Evolutionary conservation across 2,113 vertebrate species (phyloP).

Genomic region (Sphyrna mokarran): DNA sequence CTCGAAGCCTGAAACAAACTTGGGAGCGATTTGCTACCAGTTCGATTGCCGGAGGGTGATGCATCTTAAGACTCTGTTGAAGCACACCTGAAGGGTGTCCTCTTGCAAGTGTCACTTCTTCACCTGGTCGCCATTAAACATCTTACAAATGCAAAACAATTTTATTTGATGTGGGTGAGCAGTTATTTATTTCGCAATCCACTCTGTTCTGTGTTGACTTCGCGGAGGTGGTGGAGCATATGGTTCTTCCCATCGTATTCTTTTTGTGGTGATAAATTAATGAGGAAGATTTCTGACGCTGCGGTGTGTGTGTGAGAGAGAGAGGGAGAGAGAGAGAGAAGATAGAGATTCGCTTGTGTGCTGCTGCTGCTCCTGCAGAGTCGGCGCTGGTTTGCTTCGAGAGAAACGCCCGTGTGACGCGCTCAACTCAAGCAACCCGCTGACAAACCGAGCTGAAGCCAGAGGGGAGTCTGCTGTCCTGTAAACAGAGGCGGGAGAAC

Average conservation of each 20-base stretch:
- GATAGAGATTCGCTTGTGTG: neutral
- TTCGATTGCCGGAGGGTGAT: neutral
- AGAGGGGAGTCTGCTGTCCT: constrained; percentile 14
- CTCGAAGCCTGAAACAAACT: neutral
- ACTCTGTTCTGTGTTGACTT: neutral
- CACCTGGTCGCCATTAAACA: constrained; percentile 15
- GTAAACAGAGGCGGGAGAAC: constrained; percentile 18
- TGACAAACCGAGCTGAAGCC: neutral
- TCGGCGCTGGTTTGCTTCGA: neutral
- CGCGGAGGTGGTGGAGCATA: neutral
- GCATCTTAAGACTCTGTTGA: neutral
- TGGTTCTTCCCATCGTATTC: neutral
- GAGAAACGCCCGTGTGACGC: constrained; percentile 32
- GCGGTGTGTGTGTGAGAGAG: neutral
- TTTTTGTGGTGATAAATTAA: neutral
- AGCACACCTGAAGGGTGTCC: neutral
- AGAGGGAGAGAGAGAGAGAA: neutral
- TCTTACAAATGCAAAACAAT: neutral
- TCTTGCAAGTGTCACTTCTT: neutral
- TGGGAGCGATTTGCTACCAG: neutral
- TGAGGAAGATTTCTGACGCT: constrained; percentile 13
- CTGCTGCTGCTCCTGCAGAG: neutral
- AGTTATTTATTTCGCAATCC: neutral
- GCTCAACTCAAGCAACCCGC: neutral
- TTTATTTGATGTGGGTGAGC: neutral